Percentiles rank a stretch among this genome's conserved stretches.
Conservation (phyloP, 2,113 vertebrate species). For the Python bivittatus region DNA sequence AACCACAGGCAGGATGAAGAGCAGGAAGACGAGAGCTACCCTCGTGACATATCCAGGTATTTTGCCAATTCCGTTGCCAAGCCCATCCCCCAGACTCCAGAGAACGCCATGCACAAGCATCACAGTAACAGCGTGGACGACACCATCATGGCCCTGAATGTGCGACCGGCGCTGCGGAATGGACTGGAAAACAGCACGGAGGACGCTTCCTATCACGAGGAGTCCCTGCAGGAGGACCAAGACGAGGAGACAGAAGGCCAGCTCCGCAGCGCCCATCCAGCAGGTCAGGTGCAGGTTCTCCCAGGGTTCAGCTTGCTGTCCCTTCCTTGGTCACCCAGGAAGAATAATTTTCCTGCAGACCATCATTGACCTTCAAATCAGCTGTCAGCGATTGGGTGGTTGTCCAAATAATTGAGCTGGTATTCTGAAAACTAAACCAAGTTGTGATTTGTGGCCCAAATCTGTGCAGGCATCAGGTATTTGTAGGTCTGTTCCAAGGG, state of each 20-base stretch:
- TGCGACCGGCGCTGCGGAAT: constrained; percentile 76
- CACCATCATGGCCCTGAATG: constrained; percentile 87
- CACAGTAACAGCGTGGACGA: constrained; percentile 78
- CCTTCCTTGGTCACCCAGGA: background rate
- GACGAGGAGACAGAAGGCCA: constrained; percentile 76
- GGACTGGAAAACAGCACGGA: constrained; percentile 89
- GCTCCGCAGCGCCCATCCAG: constrained; percentile 79
- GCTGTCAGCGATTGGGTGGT: background rate
- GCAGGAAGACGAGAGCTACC: constrained; percentile 64
- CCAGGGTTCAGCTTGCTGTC: fast-evolving
- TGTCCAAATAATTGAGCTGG: background rate
- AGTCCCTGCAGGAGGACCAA: constrained; percentile 86
- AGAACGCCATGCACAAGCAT: constrained; percentile 65
- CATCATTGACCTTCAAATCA: background rate
- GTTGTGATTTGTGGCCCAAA: background rate
- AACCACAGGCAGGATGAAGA: constrained; percentile 76
- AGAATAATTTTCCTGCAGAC: background rate
- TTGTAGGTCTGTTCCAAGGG: background rate
- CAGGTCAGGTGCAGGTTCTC: constrained; percentile 69
- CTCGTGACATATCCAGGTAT: constrained; percentile 83
- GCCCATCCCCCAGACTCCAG: constrained; percentile 81
- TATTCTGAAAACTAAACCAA: background rate
- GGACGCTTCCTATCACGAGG: constrained; percentile 86
- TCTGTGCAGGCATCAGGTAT: too few species aligned
- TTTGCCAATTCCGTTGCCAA: constrained; percentile 90